Percentiles rank a stretch among this genome's conserved stretches.
Evolutionary conservation across 1,140 invertebrate genomes (phyloP).

Genomic region (Drosophila obscura): DNA sequence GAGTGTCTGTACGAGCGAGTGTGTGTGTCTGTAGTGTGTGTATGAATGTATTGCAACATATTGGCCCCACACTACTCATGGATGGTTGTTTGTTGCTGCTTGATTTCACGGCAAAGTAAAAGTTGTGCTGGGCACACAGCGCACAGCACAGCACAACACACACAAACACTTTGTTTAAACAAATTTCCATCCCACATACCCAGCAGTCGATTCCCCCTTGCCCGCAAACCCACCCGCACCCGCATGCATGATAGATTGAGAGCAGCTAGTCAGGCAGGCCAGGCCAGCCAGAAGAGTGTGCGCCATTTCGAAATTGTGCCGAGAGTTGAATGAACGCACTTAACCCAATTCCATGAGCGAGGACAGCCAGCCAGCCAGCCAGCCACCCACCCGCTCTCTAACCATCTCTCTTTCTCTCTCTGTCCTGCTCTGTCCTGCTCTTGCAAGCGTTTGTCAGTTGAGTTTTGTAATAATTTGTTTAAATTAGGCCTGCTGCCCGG

Average conservation of each 20-base stretch:
- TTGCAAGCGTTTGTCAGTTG: slow-evolving; percentile 22
- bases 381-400: not conserved
- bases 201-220: too few relatives aligned
- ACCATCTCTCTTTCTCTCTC: not conserved
- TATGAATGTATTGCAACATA: slow-evolving; percentile 63
- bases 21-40: slow-evolving; percentile 10
- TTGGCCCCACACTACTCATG: slow-evolving; percentile 18
- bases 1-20: too few relatives aligned
- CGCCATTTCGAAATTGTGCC: slow-evolving; percentile 82
- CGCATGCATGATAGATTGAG: slow-evolving; percentile 70
- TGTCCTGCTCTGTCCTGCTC: not conserved
- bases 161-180: slow-evolving; percentile 68
- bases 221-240: slow-evolving; percentile 63
- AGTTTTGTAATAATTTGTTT: slow-evolving; percentile 81
- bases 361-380: slow-evolving; percentile 20
- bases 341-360: slow-evolving; percentile 76
- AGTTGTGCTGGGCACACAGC: slow-evolving; percentile 52
- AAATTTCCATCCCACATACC: slow-evolving; percentile 50
- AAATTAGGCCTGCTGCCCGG: slow-evolving; percentile 72
- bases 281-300: slow-evolving; percentile 39
- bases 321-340: slow-evolving; percentile 84
- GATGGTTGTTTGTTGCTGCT: too few relatives aligned
- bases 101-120: slow-evolving; percentile 80
- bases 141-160: not conserved
- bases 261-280: slow-evolving; percentile 32